Percentiles rank a stretch among this genome's conserved stretches.
Evolutionary conservation across 2,797 vertebrate genomes (phyloP).

Genomic region (Limosa lapponica): DNA sequence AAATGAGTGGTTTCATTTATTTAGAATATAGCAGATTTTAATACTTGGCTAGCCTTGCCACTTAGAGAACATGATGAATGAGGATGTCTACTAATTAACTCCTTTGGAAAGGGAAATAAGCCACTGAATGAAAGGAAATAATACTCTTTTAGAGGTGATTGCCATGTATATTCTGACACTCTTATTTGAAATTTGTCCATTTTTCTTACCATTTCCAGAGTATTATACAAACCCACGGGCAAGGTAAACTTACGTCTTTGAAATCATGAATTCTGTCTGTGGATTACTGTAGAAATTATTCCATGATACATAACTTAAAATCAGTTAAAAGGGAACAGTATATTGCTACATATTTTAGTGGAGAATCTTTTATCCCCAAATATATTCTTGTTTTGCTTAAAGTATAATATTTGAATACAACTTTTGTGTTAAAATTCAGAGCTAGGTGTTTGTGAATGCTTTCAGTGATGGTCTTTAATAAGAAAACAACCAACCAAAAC

Average conservation of each 20-base stretch:
- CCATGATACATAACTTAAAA: fast-evolving
- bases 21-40: not conserved
- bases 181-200: not conserved
- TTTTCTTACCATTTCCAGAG: not conserved
- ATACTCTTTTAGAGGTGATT: not conserved
- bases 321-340: not conserved
- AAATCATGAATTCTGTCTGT: not conserved
- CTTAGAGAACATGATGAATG: not conserved
- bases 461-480: not conserved
- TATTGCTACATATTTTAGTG: not conserved
- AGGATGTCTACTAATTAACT: not conserved
- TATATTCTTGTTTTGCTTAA: not conserved
- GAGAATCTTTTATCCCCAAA: not conserved
- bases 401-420: not conserved
- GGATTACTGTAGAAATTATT: not conserved
- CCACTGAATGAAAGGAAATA: not conserved
- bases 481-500: fast-evolving
- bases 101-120: not conserved
- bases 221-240: not conserved
- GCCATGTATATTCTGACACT: not conserved
- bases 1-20: not conserved
- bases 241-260: not conserved
- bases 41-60: not conserved
- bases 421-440: not conserved
- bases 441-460: not conserved